A percentile compares a stretch with the other conserved stretches of the same genome.
Evolutionary conservation across 1,140 invertebrate species (phyloP).

Genomic region (Macrobrachium nipponense): DNA sequence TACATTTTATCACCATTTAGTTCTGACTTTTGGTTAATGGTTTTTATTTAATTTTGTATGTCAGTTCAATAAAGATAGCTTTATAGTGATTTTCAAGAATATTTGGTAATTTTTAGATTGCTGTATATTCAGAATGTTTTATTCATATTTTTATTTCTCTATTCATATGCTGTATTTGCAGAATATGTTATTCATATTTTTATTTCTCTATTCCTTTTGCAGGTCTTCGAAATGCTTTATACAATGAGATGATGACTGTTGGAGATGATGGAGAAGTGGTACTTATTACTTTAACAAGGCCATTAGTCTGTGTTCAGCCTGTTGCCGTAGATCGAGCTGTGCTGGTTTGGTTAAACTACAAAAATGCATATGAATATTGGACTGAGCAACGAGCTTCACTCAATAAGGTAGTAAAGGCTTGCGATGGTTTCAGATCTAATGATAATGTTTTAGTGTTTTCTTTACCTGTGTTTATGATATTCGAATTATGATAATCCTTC

Average conservation of each 20-base stretch:
- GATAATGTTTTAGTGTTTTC: constrained; percentile 7
- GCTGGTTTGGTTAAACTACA: constrained; percentile 97
- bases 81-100: too few relatives aligned
- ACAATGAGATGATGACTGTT: constrained; percentile 84
- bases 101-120: too few relatives aligned
- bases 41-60: too few relatives aligned
- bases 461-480: not conserved
- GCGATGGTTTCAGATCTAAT: not conserved
- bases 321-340: constrained; percentile 96
- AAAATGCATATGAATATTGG: constrained; percentile 99
- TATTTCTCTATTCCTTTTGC: not conserved
- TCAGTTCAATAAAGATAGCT: too few relatives aligned
- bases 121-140: not conserved
- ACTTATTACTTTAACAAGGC: constrained; percentile 89
- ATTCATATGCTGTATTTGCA: not conserved
- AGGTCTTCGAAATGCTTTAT: constrained; percentile 80
- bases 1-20: too few relatives aligned
- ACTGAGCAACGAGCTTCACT: constrained; percentile 91
- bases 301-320: constrained; percentile 94
- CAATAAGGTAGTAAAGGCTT: constrained; percentile 73
- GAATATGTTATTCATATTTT: not conserved
- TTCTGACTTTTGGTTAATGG: too few relatives aligned
- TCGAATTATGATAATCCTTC: not conserved
- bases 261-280: constrained; percentile 89
- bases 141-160: not conserved